Evolutionary conservation across 2,888 invertebrate genomes (phyloP).

Genomic region (Brenthis daphne): DNA sequence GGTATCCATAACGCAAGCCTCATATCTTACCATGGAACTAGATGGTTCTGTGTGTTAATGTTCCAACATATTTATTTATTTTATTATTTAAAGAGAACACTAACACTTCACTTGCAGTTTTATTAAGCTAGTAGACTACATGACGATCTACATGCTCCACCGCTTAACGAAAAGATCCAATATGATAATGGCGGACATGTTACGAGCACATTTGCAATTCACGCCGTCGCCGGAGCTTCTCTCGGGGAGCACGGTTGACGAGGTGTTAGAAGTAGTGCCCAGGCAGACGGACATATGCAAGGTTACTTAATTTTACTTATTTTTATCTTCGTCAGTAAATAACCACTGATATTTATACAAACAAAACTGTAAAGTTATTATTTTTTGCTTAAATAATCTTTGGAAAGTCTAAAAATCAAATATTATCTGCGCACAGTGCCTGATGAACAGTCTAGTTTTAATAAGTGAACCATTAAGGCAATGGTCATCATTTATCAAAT

Average conservation of each 20-base stretch:
- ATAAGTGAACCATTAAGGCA: too few species aligned
- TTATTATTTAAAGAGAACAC: neutral
- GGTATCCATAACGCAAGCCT: too few species aligned
- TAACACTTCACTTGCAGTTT: conserved; percentile 76
- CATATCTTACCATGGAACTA: too few species aligned
- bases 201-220: conserved; percentile 79
- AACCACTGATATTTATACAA: too few species aligned
- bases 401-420: too few species aligned
- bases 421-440: too few species aligned
- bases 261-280: conserved; percentile 76
- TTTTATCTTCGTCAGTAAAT: too few species aligned
- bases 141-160: conserved; percentile 86
- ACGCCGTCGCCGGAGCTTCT: conserved; percentile 75
- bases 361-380: too few species aligned
- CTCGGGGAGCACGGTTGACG: conserved; percentile 67
- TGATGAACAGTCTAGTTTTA: too few species aligned
- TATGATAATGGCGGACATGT: conserved; percentile 76
- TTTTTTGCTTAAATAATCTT: too few species aligned
- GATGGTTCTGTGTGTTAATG: too few species aligned
- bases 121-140: conserved; percentile 87
- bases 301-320: conserved; percentile 43
- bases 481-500: neutral
- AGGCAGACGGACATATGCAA: conserved; percentile 71
- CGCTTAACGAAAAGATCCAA: conserved; percentile 85
- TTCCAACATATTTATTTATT: too few species aligned